Evolutionary conservation across 35 echinoderm and acorn worm species (phyloP).

Genomic region (Acanthaster planci): DNA sequence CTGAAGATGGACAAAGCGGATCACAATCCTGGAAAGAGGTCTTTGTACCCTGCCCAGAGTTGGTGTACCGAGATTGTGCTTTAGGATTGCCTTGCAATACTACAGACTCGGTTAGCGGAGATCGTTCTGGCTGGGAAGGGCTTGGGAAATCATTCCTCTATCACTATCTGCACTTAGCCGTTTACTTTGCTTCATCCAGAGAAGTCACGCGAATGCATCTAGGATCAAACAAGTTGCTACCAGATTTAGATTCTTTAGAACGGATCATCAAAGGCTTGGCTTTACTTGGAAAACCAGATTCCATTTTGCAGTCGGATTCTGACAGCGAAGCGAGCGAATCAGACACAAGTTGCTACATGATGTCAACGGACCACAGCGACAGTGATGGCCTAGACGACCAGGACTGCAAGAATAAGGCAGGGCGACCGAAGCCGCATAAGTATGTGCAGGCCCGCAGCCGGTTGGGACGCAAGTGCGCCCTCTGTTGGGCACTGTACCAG

Average conservation of each 20-base stretch:
- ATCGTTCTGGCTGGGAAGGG: background rate
- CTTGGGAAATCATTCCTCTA: conserved; percentile 9
- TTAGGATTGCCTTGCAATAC: no score
- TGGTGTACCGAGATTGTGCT: background rate
- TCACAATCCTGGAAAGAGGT: background rate
- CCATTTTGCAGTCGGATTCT: background rate
- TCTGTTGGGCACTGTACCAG: background rate
- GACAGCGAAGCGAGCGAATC: background rate
- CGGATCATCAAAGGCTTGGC: background rate
- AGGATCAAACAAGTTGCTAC: background rate
- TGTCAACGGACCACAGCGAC: background rate
- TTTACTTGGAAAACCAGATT: background rate
- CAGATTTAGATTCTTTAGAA: background rate
- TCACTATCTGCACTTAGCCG: background rate
- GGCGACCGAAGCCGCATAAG: background rate
- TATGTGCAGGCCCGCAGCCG: background rate
- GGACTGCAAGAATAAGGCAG: background rate
- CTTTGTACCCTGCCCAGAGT: background rate
- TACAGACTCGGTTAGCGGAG: background rate
- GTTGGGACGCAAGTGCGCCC: conserved; percentile 4
- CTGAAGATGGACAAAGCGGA: no score
- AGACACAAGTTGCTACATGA: background rate
- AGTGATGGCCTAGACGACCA: background rate
- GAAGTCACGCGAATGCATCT: background rate
- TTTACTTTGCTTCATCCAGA: background rate